These are phyloP conservation scores for Lutjanus argentimaculatus DNA, from an alignment of 2,797 vertebrate species.

Conservation along the genomic window DNA sequence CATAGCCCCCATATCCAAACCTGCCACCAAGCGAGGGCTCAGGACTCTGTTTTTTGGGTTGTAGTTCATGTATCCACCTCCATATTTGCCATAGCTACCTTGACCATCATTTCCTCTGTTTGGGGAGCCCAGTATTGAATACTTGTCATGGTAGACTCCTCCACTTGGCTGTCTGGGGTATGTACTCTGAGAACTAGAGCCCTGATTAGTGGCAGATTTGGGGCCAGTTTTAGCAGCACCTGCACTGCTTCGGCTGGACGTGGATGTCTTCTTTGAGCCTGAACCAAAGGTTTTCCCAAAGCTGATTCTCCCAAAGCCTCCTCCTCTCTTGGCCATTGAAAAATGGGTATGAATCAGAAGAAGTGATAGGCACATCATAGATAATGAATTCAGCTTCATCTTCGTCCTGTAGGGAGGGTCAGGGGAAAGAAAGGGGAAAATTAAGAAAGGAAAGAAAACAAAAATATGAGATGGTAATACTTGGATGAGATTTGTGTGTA, in stretches of 20 bases:
- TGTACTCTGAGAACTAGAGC: constrained; percentile 50
- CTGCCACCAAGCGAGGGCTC: constrained; percentile 79
- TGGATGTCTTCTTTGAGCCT: constrained; percentile 1
- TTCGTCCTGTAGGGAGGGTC: constrained; percentile 39
- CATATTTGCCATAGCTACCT: constrained; percentile 25
- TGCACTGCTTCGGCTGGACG: constrained; percentile 11
- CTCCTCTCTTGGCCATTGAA: constrained; percentile 47
- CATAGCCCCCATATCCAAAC: constrained; percentile 71
- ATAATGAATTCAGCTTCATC: constrained; percentile 54
- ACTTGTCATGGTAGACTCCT: not conserved
- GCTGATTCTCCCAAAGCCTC: not conserved
- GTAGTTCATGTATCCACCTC: constrained; percentile 77
- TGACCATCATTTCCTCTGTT: constrained; percentile 15
- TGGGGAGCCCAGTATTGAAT: constrained; percentile 1
- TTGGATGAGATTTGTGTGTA: not conserved
- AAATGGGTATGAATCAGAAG: constrained; percentile 48
- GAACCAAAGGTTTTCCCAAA: constrained; percentile 47
- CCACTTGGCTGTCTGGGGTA: not conserved
- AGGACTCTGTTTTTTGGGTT: constrained; percentile 84
- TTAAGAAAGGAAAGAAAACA: not conserved
- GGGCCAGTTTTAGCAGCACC: too few relatives aligned
- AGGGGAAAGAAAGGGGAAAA: not conserved
- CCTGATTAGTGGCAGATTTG: constrained; percentile 29
- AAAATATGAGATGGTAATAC: not conserved
- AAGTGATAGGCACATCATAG: constrained; percentile 47